Percentiles rank a stretch among this genome's conserved stretches.
Evolutionary conservation across 2,888 invertebrate genomes (phyloP).

Genomic region (Gryllus longicercus): DNA sequence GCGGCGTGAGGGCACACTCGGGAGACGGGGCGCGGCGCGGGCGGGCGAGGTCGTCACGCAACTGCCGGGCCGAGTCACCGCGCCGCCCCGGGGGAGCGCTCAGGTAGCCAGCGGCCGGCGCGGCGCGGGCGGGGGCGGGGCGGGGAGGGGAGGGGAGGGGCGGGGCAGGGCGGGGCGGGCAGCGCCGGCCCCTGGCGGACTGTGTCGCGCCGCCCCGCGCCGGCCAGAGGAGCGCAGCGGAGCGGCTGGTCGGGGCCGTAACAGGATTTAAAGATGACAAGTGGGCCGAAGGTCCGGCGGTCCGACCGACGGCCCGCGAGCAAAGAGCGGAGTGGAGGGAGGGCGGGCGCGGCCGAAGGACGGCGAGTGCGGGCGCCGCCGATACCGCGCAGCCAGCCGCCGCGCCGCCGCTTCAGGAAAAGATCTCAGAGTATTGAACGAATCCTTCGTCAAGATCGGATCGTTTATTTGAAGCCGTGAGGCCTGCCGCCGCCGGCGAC

Average conservation of each 20-base stretch:
- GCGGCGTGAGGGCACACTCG: no score
- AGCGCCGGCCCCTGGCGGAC: neutral
- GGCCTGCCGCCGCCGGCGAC: neutral
- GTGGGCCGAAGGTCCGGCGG: neutral
- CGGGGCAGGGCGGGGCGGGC: neutral
- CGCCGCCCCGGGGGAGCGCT: neutral
- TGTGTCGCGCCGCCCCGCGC: neutral
- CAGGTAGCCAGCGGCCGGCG: neutral
- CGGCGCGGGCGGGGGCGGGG: neutral
- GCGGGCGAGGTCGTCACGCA: neutral
- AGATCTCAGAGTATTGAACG: slow-evolving; percentile 17
- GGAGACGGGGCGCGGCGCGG: neutral
- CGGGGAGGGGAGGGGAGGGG: neutral
- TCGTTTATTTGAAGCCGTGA: neutral
- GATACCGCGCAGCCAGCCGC: neutral
- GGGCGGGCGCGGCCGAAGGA: no score
- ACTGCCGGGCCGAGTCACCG: neutral
- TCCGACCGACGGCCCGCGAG: no score
- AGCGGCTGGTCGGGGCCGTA: neutral
- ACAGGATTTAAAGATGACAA: slow-evolving; percentile 17
- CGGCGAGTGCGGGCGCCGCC: neutral
- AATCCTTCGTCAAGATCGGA: slow-evolving; percentile 7
- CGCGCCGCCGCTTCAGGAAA: neutral
- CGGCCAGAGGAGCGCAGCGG: neutral
- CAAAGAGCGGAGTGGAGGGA: no score